phyloP scores from a whole-genome alignment of 2,113 vertebrate genomes.

The Grus americana region DNA sequence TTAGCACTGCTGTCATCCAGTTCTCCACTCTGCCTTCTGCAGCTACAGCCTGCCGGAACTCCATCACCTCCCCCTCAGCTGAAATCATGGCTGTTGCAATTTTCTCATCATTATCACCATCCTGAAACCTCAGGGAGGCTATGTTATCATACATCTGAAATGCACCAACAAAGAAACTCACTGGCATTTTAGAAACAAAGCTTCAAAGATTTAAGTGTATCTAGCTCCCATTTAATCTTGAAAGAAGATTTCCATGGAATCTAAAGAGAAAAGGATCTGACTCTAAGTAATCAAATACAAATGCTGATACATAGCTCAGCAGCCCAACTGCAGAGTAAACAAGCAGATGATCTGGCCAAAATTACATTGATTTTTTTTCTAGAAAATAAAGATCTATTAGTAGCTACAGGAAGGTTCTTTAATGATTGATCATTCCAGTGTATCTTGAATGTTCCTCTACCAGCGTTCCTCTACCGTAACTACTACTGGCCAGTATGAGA shows the following conservation, averaged over 20 bases:
- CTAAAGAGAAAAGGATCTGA: neutral
- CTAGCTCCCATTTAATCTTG: neutral
- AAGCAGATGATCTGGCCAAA: neutral
- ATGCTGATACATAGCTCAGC: neutral
- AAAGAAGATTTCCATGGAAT: neutral
- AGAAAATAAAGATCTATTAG: neutral
- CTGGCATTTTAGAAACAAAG: neutral
- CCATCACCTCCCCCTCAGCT: conserved; percentile 91
- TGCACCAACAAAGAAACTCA: neutral
- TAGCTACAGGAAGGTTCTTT: neutral
- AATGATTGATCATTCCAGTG: neutral
- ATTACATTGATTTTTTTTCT: neutral
- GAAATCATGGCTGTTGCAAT: conserved; percentile 90
- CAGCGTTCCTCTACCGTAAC: neutral
- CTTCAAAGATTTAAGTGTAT: neutral
- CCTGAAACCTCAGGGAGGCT: conserved; percentile 83
- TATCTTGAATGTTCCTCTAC: neutral
- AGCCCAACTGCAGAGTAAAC: neutral
- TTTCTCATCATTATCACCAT: conserved; percentile 73
- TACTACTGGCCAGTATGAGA: neutral
- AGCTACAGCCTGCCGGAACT: conserved; percentile 76
- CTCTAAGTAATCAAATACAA: neutral
- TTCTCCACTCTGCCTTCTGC: conserved; percentile 91
- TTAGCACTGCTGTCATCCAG: conserved; percentile 90
- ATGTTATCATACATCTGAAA: conserved; percentile 96